Evolutionary conservation across 2,797 vertebrate species (phyloP).

Genomic region (Pogonophryne albipinna): DNA sequence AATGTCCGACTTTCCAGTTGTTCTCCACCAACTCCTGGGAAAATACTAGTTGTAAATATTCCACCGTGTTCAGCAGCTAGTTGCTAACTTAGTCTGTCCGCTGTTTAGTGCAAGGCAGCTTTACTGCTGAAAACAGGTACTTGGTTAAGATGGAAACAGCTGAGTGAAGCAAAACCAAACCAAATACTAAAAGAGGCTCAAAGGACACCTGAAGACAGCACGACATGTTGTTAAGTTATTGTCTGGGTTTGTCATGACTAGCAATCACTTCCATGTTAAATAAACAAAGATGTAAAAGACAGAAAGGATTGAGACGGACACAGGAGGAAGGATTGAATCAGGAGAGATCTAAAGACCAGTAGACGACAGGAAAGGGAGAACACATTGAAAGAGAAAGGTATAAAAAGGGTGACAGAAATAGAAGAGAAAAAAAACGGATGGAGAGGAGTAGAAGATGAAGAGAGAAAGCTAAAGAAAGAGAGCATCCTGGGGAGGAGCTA

Average conservation of each 20-base stretch:
- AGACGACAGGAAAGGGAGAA: background rate
- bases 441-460: constrained; percentile 29
- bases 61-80: constrained; percentile 4
- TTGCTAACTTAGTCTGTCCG: background rate
- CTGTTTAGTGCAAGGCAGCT: background rate
- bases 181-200: background rate
- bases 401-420: constrained; percentile 42
- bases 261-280: background rate
- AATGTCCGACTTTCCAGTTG: too few relatives aligned
- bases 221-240: background rate
- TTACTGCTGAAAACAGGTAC: constrained; percentile 13
- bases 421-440: constrained; percentile 33
- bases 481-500: constrained; percentile 40
- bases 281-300: background rate
- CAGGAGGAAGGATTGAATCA: background rate
- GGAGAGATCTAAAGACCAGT: constrained; percentile 10
- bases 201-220: background rate
- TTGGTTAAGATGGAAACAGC: background rate
- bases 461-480: constrained; percentile 46
- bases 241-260: background rate
- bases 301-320: background rate
- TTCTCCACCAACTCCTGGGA: too few relatives aligned
- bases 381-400: constrained; percentile 37
- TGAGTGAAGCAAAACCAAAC: background rate
- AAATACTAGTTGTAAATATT: background rate